Evolutionary conservation across 2,113 vertebrate genomes (phyloP), one percentile per base, ranked within the genome.

Genomic region (Alethe diademata): DNA sequence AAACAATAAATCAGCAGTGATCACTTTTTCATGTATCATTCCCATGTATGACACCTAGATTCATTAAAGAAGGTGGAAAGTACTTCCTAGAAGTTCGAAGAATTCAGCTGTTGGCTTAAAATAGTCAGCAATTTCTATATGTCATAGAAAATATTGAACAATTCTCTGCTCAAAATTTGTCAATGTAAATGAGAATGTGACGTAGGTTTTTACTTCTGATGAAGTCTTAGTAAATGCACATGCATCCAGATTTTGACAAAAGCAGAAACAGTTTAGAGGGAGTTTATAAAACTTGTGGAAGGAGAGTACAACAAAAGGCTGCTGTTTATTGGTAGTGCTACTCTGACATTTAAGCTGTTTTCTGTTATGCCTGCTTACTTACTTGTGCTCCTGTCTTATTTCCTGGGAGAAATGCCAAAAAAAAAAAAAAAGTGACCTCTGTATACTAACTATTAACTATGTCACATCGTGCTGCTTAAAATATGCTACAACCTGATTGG

Each of bases 331-430:
- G 23, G 28, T 45, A 65, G 9, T 29, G 65, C 65, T 89, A 22
- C 20, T 58, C 53, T 57, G 73, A 74, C 45, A 92, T 95, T 90
- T 88, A 71, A 74, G 43, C 29, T 74, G 60, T 14, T 93, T 90
- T 80, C 48, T 86, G 29, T 80, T 90, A 53, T 6, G 53, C n/a
- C 80, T 88, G 47, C 25, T 81, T 88, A 40, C 29, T 86, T 90
- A 31, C 72, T 91, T 88, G 82, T 60, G 48, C 25, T 90, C 57
- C 64, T 67, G 56, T 42, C 56, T 91, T 91, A 47, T 65, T 78
- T 75, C 83, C 72, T 66, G 78, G 61, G 65, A 92, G 16, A 90
- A 92, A 88, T 50, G 86, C 36, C 74, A 89, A 71, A 92, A 82
- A 91, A 72, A 62, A 38, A 38, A 23, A 82, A 40, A 23, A 82